Percentiles rank a stretch among this genome's conserved stretches.
Conservation (phyloP, 2,113 vertebrate species). For the Sander lucioperca region DNA sequence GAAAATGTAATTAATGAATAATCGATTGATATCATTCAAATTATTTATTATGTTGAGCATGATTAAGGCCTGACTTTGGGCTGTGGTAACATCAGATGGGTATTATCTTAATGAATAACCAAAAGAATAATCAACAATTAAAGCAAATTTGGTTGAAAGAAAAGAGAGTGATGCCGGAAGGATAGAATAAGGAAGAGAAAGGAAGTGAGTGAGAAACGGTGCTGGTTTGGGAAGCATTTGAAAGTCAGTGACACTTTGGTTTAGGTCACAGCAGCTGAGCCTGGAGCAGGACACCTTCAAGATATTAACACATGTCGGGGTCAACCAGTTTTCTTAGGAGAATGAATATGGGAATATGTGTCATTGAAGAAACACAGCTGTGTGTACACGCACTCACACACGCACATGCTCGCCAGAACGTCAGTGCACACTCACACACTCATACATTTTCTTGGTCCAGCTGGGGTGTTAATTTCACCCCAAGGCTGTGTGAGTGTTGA, state of each 20-base stretch:
- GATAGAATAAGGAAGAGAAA: background rate
- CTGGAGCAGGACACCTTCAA: constrained; percentile 58
- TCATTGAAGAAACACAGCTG: constrained; percentile 84
- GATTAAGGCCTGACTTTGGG: background rate
- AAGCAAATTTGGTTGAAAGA: background rate
- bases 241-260: constrained; percentile 64
- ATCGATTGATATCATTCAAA: background rate
- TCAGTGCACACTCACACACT: constrained; percentile 31
- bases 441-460: constrained; percentile 70
- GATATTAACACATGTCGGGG: constrained; percentile 69
- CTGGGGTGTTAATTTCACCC: constrained; percentile 85
- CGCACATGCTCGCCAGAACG: constrained; percentile 33
- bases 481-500: constrained; percentile 79
- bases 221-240: constrained; percentile 23
- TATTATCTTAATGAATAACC: background rate
- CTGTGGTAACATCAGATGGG: background rate
- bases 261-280: constrained; percentile 64
- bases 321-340: constrained; percentile 73
- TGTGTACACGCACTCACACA: constrained; percentile 60
- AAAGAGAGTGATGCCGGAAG: background rate
- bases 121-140: background rate
- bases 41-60: background rate
- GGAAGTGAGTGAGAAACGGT: constrained; percentile 1
- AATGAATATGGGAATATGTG: constrained; percentile 78
- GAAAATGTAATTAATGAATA: background rate